phyloP scores from a whole-genome alignment of 1,140 invertebrate genomes.

The Leptonema lineaticorne region DNA sequence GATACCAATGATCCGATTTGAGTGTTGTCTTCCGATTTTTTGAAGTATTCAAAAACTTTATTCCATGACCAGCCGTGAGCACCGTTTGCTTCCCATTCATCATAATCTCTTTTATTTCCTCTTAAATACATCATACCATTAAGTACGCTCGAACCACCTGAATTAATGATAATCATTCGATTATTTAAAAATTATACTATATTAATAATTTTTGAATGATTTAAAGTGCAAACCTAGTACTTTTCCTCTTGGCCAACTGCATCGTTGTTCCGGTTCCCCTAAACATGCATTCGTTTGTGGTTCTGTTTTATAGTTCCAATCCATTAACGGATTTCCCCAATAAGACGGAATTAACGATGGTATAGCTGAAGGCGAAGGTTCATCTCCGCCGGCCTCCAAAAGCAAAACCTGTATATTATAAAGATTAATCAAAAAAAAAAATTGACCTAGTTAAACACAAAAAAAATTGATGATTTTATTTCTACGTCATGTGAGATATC shows the following conservation, averaged over 20 bases:
- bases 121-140: conserved; percentile 83
- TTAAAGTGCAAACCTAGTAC: conserved; percentile 55
- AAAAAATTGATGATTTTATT: no score
- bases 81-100: conserved; percentile 75
- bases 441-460: neutral
- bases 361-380: conserved; percentile 56
- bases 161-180: neutral
- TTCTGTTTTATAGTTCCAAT: conserved; percentile 68
- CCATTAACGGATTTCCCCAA: conserved; percentile 57
- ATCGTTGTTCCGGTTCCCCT: conserved; percentile 51
- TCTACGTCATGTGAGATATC: no score
- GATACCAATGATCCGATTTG: conserved; percentile 72
- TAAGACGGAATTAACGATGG: conserved; percentile 59
- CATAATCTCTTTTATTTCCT: conserved; percentile 72
- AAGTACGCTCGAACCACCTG: conserved; percentile 70
- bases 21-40: conserved; percentile 81
- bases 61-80: conserved; percentile 89
- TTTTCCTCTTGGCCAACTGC: conserved; percentile 61
- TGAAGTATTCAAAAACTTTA: conserved; percentile 84
- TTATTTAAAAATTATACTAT: neutral
- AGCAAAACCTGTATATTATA: conserved; percentile 62
- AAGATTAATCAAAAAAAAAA: neutral
- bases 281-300: conserved; percentile 62
- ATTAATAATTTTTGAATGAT: neutral
- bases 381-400: conserved; percentile 65